Base-by-base conservation (phyloP, 2,113 vertebrate species). In the Petrocephalus microphthalmus region DNA sequence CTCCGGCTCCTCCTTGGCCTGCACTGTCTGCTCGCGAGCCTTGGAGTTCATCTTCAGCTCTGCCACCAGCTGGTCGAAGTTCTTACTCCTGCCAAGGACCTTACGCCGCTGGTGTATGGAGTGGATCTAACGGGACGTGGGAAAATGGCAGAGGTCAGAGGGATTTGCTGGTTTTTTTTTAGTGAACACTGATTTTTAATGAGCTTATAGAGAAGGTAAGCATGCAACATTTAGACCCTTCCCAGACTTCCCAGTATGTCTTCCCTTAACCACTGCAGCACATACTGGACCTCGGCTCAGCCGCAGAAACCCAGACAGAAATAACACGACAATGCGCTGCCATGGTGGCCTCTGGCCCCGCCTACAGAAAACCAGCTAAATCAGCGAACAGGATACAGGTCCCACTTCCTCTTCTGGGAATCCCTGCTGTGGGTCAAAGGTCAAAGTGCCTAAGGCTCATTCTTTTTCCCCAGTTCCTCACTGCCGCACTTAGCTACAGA, bases 101-200 rank as follows among this genome's bases (percentile, higher is more conserved):
- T 97, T 97, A 52, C 97, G 94, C 47, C 97, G 96, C 93, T 98
- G 97, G 92, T 98, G 97, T 87, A 98, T 96, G 0, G 97, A 98
- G 94, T 98, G 97, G 90, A 97, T 98, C 97, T 98, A 92, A 33
- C 17, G 52, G 56, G 17, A 15, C 15, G 15, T 54, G 82, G 29
- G 29, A 57, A 22, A 20, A 86, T 19, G 29, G 53, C 33, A 86
- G 51, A 22, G 89, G 86, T 57, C 87, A 85, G 37, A 37, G 1
- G 53, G 71, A 84, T 51, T 33, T 2, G 19, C 17, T 25, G 6
- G 10, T 13, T 37, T 51, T 45, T 45, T 19, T 45, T 82, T 3
- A 22, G 8, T n/a, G 45, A 49, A 49, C 2, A 13, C 20, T 0
- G 2, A 83, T 42, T 42, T 74, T 67, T 25, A 8, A 49, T 0